Conservation (phyloP, 2,888 invertebrate genomes). For the Agrypnus murinus region DNA sequence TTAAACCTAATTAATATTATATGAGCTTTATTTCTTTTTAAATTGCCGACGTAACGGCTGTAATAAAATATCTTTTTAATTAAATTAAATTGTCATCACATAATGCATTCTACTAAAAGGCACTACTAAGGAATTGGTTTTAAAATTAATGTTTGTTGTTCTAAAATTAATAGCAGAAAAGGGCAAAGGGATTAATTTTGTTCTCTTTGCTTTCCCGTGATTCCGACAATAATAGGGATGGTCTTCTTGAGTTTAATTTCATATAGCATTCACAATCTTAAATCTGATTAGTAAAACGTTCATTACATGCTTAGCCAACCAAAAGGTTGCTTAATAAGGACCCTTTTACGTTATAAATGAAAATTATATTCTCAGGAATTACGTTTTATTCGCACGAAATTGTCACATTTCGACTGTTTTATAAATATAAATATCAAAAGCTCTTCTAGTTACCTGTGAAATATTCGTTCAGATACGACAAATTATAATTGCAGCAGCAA, state of each 20-base stretch:
- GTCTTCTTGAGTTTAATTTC: conserved; percentile 31
- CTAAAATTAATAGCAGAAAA: conserved; percentile 5
- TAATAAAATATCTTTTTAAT: too few species aligned
- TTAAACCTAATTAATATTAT: too few species aligned
- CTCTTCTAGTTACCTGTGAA: not conserved
- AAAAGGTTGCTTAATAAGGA: conserved; percentile 20
- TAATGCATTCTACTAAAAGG: not conserved
- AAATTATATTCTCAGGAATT: conserved; percentile 17
- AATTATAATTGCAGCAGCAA: conserved; percentile 19
- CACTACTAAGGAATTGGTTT: not conserved
- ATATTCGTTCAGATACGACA: conserved; percentile 12
- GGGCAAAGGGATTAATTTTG: not conserved
- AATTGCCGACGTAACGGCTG: too few species aligned
- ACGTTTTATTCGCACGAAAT: conserved; percentile 24
- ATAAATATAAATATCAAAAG: conserved; percentile 14
- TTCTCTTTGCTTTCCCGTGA: conserved; percentile 16
- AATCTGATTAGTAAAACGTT: conserved; percentile 40
- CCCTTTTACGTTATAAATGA: conserved; percentile 10
- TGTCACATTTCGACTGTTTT: conserved; percentile 13
- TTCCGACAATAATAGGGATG: conserved; percentile 25
- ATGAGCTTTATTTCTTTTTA: too few species aligned
- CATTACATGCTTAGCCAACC: conserved; percentile 40
- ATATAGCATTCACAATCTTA: conserved; percentile 27
- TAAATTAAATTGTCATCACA: too few species aligned
- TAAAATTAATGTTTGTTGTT: not conserved